Conservation (phyloP, 1,140 invertebrate species). For the Lepidurus apus region DNA sequence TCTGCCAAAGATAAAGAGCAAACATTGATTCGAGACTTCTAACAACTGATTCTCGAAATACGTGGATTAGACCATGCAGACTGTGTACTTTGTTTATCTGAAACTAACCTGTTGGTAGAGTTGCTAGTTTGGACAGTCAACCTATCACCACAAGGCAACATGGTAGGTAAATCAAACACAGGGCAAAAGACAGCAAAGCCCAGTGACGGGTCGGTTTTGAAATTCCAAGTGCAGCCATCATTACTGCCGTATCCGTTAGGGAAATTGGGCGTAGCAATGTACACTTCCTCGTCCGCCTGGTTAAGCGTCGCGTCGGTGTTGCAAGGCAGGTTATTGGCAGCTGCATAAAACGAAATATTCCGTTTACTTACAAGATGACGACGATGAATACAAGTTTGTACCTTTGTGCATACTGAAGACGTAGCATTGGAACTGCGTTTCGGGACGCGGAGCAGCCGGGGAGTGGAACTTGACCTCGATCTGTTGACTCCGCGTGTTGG, state of each 20-base stretch:
- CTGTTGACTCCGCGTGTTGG: background rate
- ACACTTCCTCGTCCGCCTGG: background rate
- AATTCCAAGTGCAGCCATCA: background rate
- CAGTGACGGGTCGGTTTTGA: background rate
- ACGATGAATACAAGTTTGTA: background rate
- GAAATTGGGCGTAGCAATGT: background rate
- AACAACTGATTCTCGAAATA: background rate
- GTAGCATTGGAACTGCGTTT: conserved; percentile 5
- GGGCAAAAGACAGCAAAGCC: background rate
- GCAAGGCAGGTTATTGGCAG: background rate
- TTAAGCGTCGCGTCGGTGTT: background rate
- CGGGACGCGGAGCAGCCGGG: background rate
- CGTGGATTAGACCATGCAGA: no score
- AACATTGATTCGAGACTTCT: background rate
- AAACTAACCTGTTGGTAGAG: background rate
- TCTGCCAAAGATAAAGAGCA: background rate
- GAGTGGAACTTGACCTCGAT: background rate
- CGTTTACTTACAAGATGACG: background rate
- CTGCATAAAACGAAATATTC: background rate
- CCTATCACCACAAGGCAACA: conserved; percentile 1
- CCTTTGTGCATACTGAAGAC: background rate
- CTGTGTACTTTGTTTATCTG: background rate
- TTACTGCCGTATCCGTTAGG: background rate
- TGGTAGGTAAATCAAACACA: background rate
- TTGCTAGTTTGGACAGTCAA: background rate